phyloP scores from a whole-genome alignment of 1,140 invertebrate genomes.

The Thaumatotibia leucotreta region DNA sequence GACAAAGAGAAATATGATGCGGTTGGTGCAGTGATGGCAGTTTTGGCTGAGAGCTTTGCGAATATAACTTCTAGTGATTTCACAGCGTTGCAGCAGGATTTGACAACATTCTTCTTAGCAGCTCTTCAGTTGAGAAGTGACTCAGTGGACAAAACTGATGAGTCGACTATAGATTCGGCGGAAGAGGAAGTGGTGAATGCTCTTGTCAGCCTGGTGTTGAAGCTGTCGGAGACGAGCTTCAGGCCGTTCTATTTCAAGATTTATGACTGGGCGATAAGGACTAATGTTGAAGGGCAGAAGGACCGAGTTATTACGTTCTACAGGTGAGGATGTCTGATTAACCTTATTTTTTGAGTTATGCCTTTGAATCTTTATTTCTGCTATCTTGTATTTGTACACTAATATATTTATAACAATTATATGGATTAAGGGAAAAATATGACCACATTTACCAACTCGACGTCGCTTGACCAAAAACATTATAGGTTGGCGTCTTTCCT shows the following conservation, averaged over 20 bases:
- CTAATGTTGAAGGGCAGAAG: slow-evolving; percentile 76
- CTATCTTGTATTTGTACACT: no score
- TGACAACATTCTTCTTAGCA: slow-evolving; percentile 86
- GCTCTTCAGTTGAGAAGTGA: slow-evolving; percentile 83
- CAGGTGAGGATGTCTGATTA: slow-evolving; percentile 71
- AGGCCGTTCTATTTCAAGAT: slow-evolving; percentile 91
- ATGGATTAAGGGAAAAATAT: no score
- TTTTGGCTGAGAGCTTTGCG: slow-evolving; percentile 84
- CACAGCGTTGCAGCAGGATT: slow-evolving; percentile 78
- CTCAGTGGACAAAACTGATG: slow-evolving; percentile 49
- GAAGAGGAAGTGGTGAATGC: slow-evolving; percentile 87
- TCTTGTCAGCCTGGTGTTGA: slow-evolving; percentile 87
- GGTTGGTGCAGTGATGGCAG: slow-evolving; percentile 83
- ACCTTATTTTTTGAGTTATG: slow-evolving; percentile 15
- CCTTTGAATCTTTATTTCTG: no score
- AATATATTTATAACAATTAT: no score
- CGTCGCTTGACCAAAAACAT: no score
- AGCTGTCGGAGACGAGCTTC: slow-evolving; percentile 92
- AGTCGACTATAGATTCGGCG: slow-evolving; percentile 57
- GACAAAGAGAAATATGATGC: slow-evolving; percentile 78
- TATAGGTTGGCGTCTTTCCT: no score
- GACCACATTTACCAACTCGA: no score
- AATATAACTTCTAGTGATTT: slow-evolving; percentile 80
- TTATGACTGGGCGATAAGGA: slow-evolving; percentile 88
- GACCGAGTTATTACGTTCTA: slow-evolving; percentile 87